These are phyloP conservation scores for Hylyphantes graminicola DNA, from an alignment of 1,140 invertebrate genomes.

Conservation along the genomic window DNA sequence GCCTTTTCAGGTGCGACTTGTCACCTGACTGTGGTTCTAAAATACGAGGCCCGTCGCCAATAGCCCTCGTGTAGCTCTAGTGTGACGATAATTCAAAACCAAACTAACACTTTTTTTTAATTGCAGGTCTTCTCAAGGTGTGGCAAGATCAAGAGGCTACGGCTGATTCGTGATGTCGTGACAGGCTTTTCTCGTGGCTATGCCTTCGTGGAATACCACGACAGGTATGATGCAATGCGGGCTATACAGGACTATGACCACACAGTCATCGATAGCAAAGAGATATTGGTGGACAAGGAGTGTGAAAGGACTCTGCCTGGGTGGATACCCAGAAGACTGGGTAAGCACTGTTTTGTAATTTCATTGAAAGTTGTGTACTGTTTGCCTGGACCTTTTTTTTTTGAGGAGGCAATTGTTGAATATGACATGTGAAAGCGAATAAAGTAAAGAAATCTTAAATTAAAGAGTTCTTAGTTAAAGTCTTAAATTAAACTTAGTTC, in stretches of 20 bases:
- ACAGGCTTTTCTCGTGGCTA: conserved; percentile 86
- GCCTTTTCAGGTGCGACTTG: too few relatives aligned
- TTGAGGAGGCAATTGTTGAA: too few relatives aligned
- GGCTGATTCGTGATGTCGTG: conserved; percentile 82
- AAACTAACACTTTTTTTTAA: conserved; percentile 21
- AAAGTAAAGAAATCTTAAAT: too few relatives aligned
- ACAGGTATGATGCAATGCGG: conserved; percentile 72
- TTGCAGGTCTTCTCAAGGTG: conserved; percentile 75
- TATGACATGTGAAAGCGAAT: too few relatives aligned
- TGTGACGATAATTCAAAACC: too few relatives aligned
- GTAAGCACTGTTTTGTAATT: conserved; percentile 63
- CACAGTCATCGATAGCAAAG: conserved; percentile 76
- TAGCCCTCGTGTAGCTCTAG: too few relatives aligned
- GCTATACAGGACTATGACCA: conserved; percentile 75
- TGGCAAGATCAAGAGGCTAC: conserved; percentile 76
- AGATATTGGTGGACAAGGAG: conserved; percentile 73
- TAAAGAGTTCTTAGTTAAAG: too few relatives aligned
- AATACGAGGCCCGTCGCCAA: too few relatives aligned
- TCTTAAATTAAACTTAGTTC: too few relatives aligned
- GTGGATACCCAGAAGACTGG: conserved; percentile 86
- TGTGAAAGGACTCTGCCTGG: conserved; percentile 74
- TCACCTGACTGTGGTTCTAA: too few relatives aligned
- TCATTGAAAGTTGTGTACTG: too few relatives aligned
- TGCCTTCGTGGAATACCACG: conserved; percentile 85
- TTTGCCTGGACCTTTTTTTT: too few relatives aligned